Evolutionary conservation across 2,113 vertebrate genomes (phyloP), one percentile per base, ranked within the genome.

Genomic region (Ochotona curzoniae): DNA sequence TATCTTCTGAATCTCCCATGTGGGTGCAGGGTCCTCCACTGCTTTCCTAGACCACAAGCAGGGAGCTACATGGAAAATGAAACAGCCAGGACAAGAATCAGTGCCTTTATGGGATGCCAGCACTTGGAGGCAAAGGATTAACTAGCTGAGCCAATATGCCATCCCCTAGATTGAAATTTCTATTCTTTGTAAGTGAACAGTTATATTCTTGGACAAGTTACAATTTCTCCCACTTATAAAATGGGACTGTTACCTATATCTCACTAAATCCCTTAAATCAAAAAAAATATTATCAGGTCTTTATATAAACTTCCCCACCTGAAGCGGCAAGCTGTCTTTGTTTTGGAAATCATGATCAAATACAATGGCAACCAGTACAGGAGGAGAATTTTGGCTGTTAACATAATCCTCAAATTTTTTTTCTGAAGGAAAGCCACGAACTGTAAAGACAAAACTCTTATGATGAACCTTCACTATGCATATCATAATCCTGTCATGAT

Each of bases 361-460:
- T 83, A 99, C 98, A 8, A 99, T 70, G 0, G 98, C 99, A 0
- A 99, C 99, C 97, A 99, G 95, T 8, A 99, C 92, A 0, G 90
- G 96, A 74, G 96, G 95, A 0, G 98, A 98, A 81, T 71, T 98
- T 96, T 99, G 97, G 14, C 96, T 97, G 90, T 96, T 98, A 89
- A 99, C 89, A 2, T 98, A 99, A 9, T 98, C 96, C 95, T 99
- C 99, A 23, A 99, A 99, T 49, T 98, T 98, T 88, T 94, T 91
- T 97, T 99, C 99, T 0, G 99, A 98, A 88, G 98, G 94, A 80
- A 99, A 99, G 54, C 99, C 99, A 51, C 96, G 98, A 83, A 98
- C 99, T 99, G 96, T 0, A 76, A 25, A 51, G 32, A 89, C 8
- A 92, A 35, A 73, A 73, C 47, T 18, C 47, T 91, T 28, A 67